These are phyloP conservation scores for Drosophila peninsularis DNA, from an alignment of 2,888 invertebrate genomes.

Conservation along the genomic window DNA sequence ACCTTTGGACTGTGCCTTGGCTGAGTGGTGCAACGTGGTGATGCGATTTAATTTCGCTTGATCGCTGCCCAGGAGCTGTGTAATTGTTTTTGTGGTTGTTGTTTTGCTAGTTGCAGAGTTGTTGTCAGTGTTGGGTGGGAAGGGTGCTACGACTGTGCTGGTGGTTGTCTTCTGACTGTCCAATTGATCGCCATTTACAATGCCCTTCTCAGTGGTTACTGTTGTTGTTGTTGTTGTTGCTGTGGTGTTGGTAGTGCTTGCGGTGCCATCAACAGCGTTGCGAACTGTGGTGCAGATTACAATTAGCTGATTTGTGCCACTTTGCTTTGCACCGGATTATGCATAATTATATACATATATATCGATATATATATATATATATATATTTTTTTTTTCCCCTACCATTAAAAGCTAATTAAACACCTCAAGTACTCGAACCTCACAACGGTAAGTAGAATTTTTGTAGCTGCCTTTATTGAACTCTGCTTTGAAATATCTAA, in stretches of 20 bases:
- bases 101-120: conserved; percentile 17
- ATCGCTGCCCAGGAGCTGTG: conserved; percentile 23
- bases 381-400: neutral
- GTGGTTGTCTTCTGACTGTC: conserved; percentile 6
- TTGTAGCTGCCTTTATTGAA: neutral
- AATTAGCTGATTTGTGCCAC: conserved; percentile 6
- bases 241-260: conserved; percentile 14
- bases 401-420: conserved; percentile 8
- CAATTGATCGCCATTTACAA: conserved; percentile 10
- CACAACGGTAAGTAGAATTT: neutral
- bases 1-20: conserved; percentile 57
- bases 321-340: neutral
- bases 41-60: conserved; percentile 36
- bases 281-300: conserved; percentile 60
- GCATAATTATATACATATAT: neutral
- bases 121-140: conserved; percentile 10
- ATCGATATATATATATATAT: too few species aligned
- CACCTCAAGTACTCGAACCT: conserved; percentile 23
- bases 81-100: conserved; percentile 24
- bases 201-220: conserved; percentile 34
- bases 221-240: conserved; percentile 49
- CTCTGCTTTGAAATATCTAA: neutral
- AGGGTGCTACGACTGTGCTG: conserved; percentile 28
- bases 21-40: conserved; percentile 56
- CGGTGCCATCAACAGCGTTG: conserved; percentile 51